Evolutionary conservation across 2,113 vertebrate species (phyloP).

Genomic region (Panthera tigris): DNA sequence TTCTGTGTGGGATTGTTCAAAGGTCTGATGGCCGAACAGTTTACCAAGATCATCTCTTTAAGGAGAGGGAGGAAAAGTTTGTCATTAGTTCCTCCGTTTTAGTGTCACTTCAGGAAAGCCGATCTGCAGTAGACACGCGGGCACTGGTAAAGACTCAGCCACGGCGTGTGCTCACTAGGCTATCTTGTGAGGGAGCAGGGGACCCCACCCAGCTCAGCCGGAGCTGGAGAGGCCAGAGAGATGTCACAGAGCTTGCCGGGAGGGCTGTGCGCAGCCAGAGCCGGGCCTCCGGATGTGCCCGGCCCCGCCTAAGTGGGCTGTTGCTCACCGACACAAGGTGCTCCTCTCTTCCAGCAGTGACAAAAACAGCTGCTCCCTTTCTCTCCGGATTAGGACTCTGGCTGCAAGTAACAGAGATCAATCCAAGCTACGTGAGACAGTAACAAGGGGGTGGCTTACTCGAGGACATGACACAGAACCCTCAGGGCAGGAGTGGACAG

Average conservation of each 20-base stretch:
- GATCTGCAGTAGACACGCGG: not conserved
- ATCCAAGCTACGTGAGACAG: not conserved
- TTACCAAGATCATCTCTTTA: not conserved
- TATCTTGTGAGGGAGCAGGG: not conserved
- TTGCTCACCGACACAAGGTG: not conserved
- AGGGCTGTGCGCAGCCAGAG: too few relatives aligned
- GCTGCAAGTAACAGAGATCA: not conserved
- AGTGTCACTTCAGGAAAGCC: not conserved
- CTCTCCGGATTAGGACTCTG: not conserved
- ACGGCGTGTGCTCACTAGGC: not conserved
- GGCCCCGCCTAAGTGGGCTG: not conserved
- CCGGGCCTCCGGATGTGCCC: not conserved
- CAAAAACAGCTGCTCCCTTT: not conserved
- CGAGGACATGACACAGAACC: not conserved
- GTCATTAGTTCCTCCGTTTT: not conserved
- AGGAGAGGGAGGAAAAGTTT: not conserved
- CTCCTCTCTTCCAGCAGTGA: not conserved
- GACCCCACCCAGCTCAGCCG: not conserved
- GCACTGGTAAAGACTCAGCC: not conserved
- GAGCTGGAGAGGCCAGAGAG: not conserved
- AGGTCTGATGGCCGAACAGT: not conserved
- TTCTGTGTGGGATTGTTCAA: not conserved
- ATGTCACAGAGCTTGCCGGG: not conserved
- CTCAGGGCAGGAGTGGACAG: not conserved
- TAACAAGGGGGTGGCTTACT: not conserved